These are phyloP conservation scores for Hucho hucho DNA, from an alignment of 2,113 vertebrate genomes.

Conservation along the genomic window DNA sequence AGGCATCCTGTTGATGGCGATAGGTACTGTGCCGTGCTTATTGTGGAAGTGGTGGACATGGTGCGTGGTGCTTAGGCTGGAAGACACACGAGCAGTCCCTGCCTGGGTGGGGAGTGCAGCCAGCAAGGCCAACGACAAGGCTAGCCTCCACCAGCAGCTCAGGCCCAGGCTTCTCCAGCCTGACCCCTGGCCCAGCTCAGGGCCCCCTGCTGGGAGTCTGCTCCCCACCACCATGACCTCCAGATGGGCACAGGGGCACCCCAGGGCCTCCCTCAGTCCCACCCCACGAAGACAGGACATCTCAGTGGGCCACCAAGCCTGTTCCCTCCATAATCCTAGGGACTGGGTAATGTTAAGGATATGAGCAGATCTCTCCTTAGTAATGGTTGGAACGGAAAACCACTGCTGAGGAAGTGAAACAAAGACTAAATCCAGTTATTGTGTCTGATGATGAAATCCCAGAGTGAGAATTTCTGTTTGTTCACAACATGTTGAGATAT, in stretches of 20 bases:
- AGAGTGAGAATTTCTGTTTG: background rate
- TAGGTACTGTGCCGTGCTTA: constrained; percentile 89
- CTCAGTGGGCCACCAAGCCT: constrained; percentile 62
- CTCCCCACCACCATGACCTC: constrained; percentile 59
- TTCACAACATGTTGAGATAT: constrained; percentile 38
- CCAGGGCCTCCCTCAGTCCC: constrained; percentile 56
- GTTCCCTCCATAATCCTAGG: constrained; percentile 59
- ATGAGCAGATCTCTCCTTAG: constrained; percentile 14
- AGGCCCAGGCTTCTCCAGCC: constrained; percentile 63
- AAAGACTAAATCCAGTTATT: constrained; percentile 32
- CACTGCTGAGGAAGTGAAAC: constrained; percentile 6
- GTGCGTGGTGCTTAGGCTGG: constrained; percentile 93
- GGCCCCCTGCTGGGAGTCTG: constrained; percentile 50
- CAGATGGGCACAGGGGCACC: constrained; percentile 55
- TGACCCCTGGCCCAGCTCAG: constrained; percentile 50
- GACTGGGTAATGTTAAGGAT: constrained; percentile 23
- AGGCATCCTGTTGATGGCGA: constrained; percentile 94
- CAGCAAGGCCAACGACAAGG: constrained; percentile 70
- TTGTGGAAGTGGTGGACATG: constrained; percentile 96
- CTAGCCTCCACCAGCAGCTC: constrained; percentile 70
- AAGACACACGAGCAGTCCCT: constrained; percentile 87
- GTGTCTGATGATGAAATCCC: constrained; percentile 1
- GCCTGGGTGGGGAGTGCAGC: constrained; percentile 70
- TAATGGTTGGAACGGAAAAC: constrained; percentile 5
- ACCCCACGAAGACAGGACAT: constrained; percentile 67